A percentile compares a stretch with the other conserved stretches of the same genome.
Conservation (phyloP, 2,797 vertebrate genomes). For the Typhlichthys eigenmanni region DNA sequence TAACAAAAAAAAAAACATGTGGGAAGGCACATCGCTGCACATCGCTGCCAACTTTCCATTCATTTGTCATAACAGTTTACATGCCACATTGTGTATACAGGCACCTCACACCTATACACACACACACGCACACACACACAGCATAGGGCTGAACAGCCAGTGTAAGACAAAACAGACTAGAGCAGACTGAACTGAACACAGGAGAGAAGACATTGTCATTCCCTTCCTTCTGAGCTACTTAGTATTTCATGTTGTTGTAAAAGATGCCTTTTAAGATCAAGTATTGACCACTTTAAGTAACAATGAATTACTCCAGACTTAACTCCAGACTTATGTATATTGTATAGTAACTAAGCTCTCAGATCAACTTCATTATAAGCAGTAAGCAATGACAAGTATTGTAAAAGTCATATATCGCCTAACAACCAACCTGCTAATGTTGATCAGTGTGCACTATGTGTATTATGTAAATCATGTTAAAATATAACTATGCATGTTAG, state of each 20-base stretch:
- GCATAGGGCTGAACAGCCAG: constrained; percentile 15
- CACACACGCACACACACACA: constrained; percentile 45
- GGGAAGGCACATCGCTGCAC: constrained; percentile 26
- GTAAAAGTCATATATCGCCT: no score
- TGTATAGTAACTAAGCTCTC: no score
- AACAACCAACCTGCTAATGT: no score
- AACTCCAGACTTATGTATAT: no score
- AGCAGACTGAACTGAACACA: constrained; percentile 1
- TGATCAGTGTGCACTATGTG: no score
- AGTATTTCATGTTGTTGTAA: no score
- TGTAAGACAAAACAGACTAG: constrained; percentile 17
- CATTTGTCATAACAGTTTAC: constrained; percentile 77
- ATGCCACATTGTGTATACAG: constrained; percentile 58
- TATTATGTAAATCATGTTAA: no score
- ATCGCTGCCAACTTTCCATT: constrained; percentile 75
- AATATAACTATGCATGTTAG: not conserved
- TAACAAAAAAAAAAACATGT: constrained; percentile 39
- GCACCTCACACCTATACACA: constrained; percentile 69
- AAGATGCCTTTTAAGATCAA: no score
- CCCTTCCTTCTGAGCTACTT: constrained; percentile 4
- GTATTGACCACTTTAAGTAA: no score
- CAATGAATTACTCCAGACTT: no score
- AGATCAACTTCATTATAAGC: no score
- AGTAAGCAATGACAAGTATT: no score
- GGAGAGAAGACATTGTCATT: not conserved